Evolutionary conservation across 2,113 vertebrate species (phyloP), one percentile per base, ranked within the genome.

Genomic region (Herpetotheres cachinnans): DNA sequence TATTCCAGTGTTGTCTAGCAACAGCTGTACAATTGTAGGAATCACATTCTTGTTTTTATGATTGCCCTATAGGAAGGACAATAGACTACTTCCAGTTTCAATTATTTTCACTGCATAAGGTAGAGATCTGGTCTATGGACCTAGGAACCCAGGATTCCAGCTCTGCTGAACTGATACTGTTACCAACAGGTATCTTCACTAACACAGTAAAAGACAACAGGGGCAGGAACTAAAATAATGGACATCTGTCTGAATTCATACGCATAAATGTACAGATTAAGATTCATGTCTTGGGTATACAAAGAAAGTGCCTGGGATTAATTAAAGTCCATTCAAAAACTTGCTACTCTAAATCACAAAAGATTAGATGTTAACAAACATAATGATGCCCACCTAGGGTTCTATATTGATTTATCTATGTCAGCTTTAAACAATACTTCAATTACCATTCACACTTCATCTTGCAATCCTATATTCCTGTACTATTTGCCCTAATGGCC

Each of bases 1-100:
- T 86, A 79, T 61, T 88, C 40, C 67, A 76, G 67, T 83, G 82
- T 59, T 96, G 85, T 58, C 79, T 92, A 96, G 89, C 69, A 89
- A 50, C 85, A 61, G 44, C 38, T 58, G 40, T 83, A 71, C 65
- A 91, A 66, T 10, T 89, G 86, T 5, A n/a, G 21, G 22, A 26
- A 27, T 85, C 56, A 49, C 49, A 90, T 83, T 89, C 72, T 18
- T 13, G 27, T 67, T 63, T 79, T 72, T 83, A 47, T 3, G 5
- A 17, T 90, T 93, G 54, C 80, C 58, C 76, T 69, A 14, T 27
- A 24, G 52, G 82, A 96, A 93, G 70, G 74, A 46, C 76, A 94
- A 86, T 6, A 90, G 47, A 12, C 20, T 55, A 55, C 40, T 94
- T 14, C 42, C 62, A 44, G 32, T 82, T 84, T 38, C 71, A 73